These are phyloP conservation scores for Chironomus riparius DNA, from an alignment of 2,888 invertebrate genomes.

Conservation along the genomic window DNA sequence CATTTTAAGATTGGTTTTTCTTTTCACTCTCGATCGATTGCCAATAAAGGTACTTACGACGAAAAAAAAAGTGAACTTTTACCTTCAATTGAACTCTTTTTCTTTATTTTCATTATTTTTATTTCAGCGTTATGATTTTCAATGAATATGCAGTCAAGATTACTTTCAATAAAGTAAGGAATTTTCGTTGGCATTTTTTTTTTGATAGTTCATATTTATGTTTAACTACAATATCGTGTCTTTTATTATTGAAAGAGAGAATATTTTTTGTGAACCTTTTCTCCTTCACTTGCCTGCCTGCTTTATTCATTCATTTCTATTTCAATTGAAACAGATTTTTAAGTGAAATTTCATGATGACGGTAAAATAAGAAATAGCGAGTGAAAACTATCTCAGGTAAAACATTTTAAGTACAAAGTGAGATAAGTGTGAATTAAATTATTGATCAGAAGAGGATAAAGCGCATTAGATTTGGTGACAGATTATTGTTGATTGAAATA, in stretches of 20 bases:
- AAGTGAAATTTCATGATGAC: neutral
- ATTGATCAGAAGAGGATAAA: too few species aligned
- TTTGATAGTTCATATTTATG: constrained; percentile 16
- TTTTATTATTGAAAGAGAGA: neutral
- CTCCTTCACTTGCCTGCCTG: too few species aligned
- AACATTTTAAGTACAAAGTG: too few species aligned
- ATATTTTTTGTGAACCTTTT: too few species aligned
- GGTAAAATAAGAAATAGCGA: neutral
- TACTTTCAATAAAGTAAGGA: neutral
- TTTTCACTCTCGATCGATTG: neutral
- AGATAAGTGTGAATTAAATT: too few species aligned
- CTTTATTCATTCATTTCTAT: too few species aligned
- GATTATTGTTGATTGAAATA: too few species aligned
- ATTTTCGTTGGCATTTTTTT: neutral
- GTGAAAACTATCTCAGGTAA: neutral
- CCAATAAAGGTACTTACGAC: neutral
- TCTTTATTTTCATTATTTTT: neutral
- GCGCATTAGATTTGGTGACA: too few species aligned
- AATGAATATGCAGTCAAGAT: too few species aligned
- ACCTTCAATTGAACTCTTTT: neutral
- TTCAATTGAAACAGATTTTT: neutral
- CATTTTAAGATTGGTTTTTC: neutral
- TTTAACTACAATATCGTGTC: constrained; percentile 19
- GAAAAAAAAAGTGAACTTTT: neutral
- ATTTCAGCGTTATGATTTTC: too few species aligned